Evolutionary conservation across 2,888 invertebrate genomes (phyloP).

Genomic region (Pecten maximus): DNA sequence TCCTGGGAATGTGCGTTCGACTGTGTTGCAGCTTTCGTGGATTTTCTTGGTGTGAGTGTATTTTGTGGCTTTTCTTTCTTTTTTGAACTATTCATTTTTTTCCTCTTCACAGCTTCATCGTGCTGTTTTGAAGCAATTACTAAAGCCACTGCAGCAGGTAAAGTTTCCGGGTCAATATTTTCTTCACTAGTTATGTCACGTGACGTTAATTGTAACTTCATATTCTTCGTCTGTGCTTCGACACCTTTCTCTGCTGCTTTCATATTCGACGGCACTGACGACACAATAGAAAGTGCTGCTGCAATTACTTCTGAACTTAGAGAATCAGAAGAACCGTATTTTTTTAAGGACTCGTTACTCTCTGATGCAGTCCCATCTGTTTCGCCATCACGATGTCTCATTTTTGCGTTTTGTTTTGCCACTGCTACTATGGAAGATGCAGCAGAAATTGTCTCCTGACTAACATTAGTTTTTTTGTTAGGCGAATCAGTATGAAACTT

Average conservation of each 20-base stretch:
- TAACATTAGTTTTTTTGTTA: neutral
- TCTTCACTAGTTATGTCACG: neutral
- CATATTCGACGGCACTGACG: neutral
- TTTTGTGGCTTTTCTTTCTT: neutral
- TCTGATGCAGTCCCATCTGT: neutral
- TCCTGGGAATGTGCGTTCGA: neutral
- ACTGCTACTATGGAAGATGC: neutral
- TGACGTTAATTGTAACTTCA: neutral
- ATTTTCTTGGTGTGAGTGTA: neutral
- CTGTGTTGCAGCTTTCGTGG: neutral
- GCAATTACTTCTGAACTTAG: conserved; percentile 1
- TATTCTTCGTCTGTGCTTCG: neutral
- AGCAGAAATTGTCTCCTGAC: neutral
- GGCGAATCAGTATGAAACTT: neutral
- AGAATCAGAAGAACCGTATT: neutral
- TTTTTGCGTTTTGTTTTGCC: neutral
- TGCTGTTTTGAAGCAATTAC: neutral
- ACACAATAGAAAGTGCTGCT: neutral
- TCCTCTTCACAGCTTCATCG: neutral
- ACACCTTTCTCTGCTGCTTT: neutral
- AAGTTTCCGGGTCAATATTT: neutral
- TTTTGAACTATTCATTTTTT: neutral
- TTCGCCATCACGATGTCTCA: neutral
- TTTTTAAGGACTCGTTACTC: neutral
- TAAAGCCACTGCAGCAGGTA: conserved; percentile 3